Evolutionary conservation across 1,140 invertebrate genomes (phyloP).

Genomic region (Philopotamus ludificatus): DNA sequence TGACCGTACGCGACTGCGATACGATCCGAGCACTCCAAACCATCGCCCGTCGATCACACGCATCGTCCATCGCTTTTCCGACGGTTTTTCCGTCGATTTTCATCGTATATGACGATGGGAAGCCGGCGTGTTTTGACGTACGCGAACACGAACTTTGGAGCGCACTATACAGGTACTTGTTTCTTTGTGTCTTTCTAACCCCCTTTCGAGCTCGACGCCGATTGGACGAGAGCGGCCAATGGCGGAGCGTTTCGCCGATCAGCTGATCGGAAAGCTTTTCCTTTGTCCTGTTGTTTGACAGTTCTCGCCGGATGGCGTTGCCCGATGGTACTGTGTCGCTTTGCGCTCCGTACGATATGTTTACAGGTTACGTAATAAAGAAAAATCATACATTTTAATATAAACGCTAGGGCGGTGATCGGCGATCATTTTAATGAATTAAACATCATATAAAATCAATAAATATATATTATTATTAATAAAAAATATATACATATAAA

Average conservation of each 20-base stretch:
- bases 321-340: neutral
- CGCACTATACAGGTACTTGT: constrained; percentile 6
- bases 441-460: no score
- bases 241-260: neutral
- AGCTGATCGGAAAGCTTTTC: constrained; percentile 19
- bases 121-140: constrained; percentile 12
- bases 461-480: no score
- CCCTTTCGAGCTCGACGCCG: constrained; percentile 9
- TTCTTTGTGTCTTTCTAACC: constrained; percentile 31
- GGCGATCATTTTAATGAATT: no score
- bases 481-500: no score
- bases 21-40: neutral
- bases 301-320: constrained; percentile 3
- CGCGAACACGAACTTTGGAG: neutral
- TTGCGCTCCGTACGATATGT: neutral
- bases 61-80: no score
- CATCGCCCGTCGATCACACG: neutral
- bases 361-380: neutral
- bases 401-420: no score
- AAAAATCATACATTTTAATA: no score
- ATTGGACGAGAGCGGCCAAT: constrained; percentile 22
- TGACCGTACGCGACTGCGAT: neutral
- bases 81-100: neutral
- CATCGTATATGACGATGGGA: neutral
- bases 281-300: constrained; percentile 22